Evolutionary conservation across 2,797 vertebrate species (phyloP).

Genomic region (Rhinoraja longicauda): DNA sequence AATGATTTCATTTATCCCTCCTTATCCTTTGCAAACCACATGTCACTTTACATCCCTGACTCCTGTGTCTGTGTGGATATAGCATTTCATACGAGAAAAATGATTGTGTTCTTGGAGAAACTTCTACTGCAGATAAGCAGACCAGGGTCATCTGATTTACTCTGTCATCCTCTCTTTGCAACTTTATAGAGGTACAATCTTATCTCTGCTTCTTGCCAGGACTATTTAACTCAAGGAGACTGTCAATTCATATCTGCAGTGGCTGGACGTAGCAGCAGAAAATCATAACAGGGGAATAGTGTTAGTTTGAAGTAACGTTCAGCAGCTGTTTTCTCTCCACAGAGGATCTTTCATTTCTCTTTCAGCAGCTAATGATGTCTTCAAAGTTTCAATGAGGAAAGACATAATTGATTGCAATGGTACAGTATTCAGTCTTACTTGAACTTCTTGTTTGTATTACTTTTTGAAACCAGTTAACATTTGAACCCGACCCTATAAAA

Average conservation of each 20-base stretch:
- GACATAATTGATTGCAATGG: conserved; percentile 24
- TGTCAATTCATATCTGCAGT: conserved; percentile 6
- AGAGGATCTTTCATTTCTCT: conserved; percentile 19
- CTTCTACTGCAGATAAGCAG: background rate
- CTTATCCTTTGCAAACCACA: conserved; percentile 22
- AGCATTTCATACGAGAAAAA: conserved; percentile 15
- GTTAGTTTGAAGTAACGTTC: background rate
- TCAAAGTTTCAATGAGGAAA: conserved; percentile 27
- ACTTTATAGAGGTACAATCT: background rate
- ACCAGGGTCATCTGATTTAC: background rate
- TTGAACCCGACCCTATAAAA: background rate
- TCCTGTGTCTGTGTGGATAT: background rate
- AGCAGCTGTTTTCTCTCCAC: conserved; percentile 5
- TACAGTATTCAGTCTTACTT: background rate
- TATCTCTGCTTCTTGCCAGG: conserved; percentile 17
- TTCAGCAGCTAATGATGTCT: conserved; percentile 16
- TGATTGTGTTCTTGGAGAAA: background rate
- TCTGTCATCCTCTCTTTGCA: conserved; percentile 1
- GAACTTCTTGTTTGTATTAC: background rate
- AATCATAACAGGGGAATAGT: conserved; percentile 3
- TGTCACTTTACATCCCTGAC: conserved; percentile 27
- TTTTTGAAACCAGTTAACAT: background rate
- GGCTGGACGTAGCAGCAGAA: background rate
- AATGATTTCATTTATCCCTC: conserved; percentile 38
- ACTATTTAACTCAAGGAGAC: conserved; percentile 1